Base-by-base conservation (phyloP, 2,888 invertebrate species). In the Villa cingulata region DNA sequence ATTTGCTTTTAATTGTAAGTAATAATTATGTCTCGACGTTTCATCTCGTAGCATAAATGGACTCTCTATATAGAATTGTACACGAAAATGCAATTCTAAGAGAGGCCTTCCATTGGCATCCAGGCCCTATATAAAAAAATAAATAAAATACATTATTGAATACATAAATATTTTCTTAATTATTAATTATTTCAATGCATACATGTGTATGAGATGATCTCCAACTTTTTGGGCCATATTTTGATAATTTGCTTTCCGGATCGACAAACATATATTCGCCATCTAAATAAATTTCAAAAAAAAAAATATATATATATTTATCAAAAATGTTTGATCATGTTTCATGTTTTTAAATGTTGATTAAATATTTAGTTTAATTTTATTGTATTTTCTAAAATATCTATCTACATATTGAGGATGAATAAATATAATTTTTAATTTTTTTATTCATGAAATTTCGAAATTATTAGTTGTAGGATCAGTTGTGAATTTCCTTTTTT, bases 151-250 rank as follows among this genome's bases (percentile, higher is more conserved):
- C 1, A 9, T 1, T 9, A 36, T 27, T 37, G 36, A 37, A 29
- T 40, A n/a, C 18, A n/a, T 18, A n/a, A 15, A 37, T 29, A 12
- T 16, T 37, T 39, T 36, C 19, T 15, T 32, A 27, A 36, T 40
- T 12, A 18, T n/a, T n/a, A 14, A 12, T n/a, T n/a, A 37, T 44
- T 38, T 38, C 9, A 32, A n/a, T 3, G 46, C 76, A 83, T 73
- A 86, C 86, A 74, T 88, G 86, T 63, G 86, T 86, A 70, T 88
- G 87, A 57, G 90, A 89, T 58, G 89, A 87, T 70, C 91, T 86
- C 92, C 94, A 94, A 71, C 86, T 86, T 73, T 94, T 94, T 64
- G 92, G 90, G 61, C 91, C 91, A 75, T 92, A 90, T 74, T 95
- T 95, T 66, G 89, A 89, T 63, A 96, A 77, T 74, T 95, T 95